Evolutionary conservation across 2,113 vertebrate species (phyloP).

Genomic region (Aegypius monachus): DNA sequence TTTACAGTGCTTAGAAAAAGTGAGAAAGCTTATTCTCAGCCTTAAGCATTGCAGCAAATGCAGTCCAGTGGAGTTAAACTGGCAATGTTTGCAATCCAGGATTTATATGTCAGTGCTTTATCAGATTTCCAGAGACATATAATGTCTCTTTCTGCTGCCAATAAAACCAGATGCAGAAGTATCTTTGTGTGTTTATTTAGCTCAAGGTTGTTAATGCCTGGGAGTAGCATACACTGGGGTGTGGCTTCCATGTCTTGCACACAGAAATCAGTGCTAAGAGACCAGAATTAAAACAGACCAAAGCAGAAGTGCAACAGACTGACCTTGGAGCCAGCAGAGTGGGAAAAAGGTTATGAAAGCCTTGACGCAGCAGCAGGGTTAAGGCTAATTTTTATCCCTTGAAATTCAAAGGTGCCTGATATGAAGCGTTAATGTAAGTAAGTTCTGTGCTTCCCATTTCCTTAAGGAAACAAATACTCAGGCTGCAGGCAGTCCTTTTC

Average conservation of each 20-base stretch:
- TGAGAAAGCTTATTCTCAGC: not conserved
- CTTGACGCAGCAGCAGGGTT: not conserved
- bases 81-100: not conserved
- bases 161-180: conserved; percentile 58
- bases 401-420: conserved; percentile 11
- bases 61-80: not conserved
- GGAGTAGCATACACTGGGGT: conserved; percentile 30
- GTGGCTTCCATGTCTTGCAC: conserved; percentile 29
- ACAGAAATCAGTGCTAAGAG: not conserved
- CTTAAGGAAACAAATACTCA: conserved; percentile 44
- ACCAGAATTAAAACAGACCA: conserved; percentile 20
- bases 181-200: conserved; percentile 52
- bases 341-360: not conserved
- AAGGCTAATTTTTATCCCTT: not conserved
- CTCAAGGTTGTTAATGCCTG: conserved; percentile 32
- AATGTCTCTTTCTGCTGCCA: conserved; percentile 55
- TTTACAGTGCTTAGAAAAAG: not conserved
- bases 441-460: not conserved
- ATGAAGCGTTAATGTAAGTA: not conserved
- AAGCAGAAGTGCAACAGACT: not conserved
- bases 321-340: not conserved
- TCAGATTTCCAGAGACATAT: conserved; percentile 62
- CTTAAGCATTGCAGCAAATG: not conserved
- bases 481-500: conserved; percentile 27
- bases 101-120: conserved; percentile 50